Conservation (phyloP, 1,140 invertebrate species). For the Chironomus tepperi region DNA sequence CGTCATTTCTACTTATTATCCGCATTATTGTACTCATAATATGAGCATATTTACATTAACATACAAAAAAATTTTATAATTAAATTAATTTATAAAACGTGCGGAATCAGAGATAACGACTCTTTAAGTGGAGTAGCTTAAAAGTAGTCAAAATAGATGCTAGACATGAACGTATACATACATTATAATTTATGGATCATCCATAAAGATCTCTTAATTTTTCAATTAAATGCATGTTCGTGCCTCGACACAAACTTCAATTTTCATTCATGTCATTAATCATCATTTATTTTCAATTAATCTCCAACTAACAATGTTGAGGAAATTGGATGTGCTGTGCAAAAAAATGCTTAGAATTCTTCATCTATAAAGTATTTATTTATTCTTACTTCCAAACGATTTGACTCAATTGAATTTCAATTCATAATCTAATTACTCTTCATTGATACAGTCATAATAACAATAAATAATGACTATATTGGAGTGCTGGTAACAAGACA, state of each 20-base stretch:
- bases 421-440: neutral
- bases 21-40: no score
- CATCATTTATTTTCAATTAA: slow-evolving; percentile 24
- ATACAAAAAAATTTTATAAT: neutral
- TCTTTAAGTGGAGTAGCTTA: neutral
- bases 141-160: neutral
- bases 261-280: slow-evolving; percentile 11
- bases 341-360: neutral
- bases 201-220: neutral
- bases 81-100: slow-evolving; percentile 15
- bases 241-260: neutral
- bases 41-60: no score
- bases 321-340: no score
- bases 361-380: neutral
- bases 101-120: neutral
- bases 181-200: slow-evolving; percentile 10
- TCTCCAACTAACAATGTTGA: neutral
- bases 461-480: no score
- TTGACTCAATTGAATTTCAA: neutral
- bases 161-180: neutral
- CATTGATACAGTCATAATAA: neutral
- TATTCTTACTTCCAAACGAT: neutral
- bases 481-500: no score
- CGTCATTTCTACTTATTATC: no score
- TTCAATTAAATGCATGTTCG: slow-evolving; percentile 16